phyloP scores from a whole-genome alignment of 2,888 invertebrate species.

The Athrips mouffetella region DNA sequence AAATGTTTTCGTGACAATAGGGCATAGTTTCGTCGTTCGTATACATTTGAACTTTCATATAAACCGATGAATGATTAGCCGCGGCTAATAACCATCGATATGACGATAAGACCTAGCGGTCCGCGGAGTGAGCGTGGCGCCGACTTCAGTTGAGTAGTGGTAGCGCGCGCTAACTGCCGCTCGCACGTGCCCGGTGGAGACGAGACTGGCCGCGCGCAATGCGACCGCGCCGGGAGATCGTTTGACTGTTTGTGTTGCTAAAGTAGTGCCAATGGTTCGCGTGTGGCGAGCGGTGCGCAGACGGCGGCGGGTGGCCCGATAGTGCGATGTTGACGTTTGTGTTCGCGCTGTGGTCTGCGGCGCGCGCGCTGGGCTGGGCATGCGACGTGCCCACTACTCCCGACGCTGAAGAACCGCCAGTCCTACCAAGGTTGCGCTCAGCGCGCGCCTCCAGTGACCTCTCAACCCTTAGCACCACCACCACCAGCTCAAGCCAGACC shows the following conservation, averaged over 20 bases:
- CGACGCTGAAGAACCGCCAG: constrained; percentile 61
- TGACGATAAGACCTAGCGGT: constrained; percentile 62
- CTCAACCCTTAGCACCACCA: constrained; percentile 70
- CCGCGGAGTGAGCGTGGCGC: constrained; percentile 42
- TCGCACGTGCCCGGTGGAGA: constrained; percentile 48
- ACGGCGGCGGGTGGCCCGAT: constrained; percentile 53
- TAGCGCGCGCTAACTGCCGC: constrained; percentile 45
- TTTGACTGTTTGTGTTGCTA: constrained; percentile 48
- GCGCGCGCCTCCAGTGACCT: constrained; percentile 73
- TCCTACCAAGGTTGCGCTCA: constrained; percentile 67
- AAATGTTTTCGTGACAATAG: constrained; percentile 8
- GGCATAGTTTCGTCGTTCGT: background rate
- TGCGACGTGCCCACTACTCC: constrained; percentile 52
- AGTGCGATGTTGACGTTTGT: constrained; percentile 79
- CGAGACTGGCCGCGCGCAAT: constrained; percentile 26
- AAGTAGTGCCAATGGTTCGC: no score
- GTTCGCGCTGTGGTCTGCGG: constrained; percentile 80
- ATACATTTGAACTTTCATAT: background rate
- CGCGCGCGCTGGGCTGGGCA: constrained; percentile 77
- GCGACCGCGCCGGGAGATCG: constrained; percentile 22
- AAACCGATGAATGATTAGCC: constrained; percentile 22
- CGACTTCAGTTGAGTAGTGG: constrained; percentile 56
- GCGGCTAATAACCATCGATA: constrained; percentile 52
- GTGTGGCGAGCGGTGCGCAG: constrained; percentile 51
- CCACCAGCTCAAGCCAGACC: constrained; percentile 71